phyloP scores from a whole-genome alignment of 2,888 invertebrate genomes.

The Muschampia plurimacula region DNA sequence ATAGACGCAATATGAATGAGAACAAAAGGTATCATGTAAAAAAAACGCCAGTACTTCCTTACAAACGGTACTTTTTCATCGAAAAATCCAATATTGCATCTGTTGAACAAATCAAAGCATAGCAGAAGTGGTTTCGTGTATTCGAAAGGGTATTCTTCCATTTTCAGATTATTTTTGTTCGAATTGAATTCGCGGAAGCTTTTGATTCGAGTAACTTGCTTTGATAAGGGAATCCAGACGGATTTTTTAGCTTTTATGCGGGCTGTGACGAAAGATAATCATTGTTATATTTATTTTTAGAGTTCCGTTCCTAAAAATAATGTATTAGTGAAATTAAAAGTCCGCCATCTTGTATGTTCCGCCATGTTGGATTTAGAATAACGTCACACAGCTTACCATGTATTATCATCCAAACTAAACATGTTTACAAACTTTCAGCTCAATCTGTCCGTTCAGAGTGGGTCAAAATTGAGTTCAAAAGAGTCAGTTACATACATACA shows the following conservation, averaged over 20 bases:
- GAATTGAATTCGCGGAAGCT: slow-evolving; percentile 22
- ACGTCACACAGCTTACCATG: no score
- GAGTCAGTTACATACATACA: no score
- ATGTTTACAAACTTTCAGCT: no score
- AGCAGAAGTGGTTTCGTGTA: slow-evolving; percentile 42
- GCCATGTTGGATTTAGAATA: no score
- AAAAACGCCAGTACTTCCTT: slow-evolving; percentile 39
- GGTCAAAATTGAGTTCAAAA: no score
- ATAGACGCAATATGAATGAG: slow-evolving; percentile 34
- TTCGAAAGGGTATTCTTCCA: slow-evolving; percentile 45
- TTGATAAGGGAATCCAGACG: slow-evolving; percentile 27
- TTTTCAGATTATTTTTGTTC: slow-evolving; percentile 37
- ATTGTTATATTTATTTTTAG: background rate
- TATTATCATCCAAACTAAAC: no score
- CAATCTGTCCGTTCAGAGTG: no score
- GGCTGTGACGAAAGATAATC: background rate
- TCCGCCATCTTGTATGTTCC: no score
- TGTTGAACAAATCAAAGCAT: slow-evolving; percentile 44
- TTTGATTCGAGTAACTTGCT: slow-evolving; percentile 20
- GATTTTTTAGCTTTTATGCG: slow-evolving; percentile 21
- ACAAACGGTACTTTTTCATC: slow-evolving; percentile 36
- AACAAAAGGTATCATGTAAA: slow-evolving; percentile 38
- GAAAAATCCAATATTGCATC: slow-evolving; percentile 46
- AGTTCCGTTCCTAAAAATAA: slow-evolving; percentile 3
- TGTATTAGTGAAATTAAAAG: no score